A percentile compares a stretch with the other conserved stretches of the same genome.
These are phyloP conservation scores for Pelecanus crispus DNA, from an alignment of 2,113 vertebrate genomes.

Conservation along the genomic window DNA sequence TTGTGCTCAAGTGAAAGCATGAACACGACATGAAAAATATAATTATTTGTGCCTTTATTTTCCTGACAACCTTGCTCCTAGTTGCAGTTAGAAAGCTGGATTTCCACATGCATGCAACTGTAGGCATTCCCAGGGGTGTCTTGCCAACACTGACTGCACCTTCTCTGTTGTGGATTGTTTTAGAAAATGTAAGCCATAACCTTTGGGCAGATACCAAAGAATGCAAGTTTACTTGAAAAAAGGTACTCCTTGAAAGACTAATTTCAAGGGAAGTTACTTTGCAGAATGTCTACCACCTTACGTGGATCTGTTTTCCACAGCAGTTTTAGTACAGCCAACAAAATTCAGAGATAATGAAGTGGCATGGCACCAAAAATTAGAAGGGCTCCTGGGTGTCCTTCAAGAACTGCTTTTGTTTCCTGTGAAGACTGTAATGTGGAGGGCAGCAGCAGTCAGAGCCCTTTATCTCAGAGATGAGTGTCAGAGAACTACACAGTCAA, in stretches of 20 bases:
- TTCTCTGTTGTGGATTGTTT: background rate
- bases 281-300: background rate
- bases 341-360: background rate
- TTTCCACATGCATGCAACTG: background rate
- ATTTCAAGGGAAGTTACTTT: background rate
- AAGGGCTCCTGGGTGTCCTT: background rate
- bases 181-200: background rate
- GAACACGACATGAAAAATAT: background rate
- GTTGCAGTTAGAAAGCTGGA: background rate
- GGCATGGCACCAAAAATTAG: background rate
- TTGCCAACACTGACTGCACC: background rate
- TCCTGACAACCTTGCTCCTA: background rate
- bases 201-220: background rate
- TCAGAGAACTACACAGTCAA: background rate
- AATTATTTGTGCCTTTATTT: background rate
- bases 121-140: background rate
- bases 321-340: background rate
- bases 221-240: background rate
- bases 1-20: background rate
- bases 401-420: background rate
- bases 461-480: background rate
- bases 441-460: background rate
- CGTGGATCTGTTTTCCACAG: background rate
- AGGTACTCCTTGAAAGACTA: background rate
- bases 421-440: background rate